Evolutionary conservation across 2,113 vertebrate species (phyloP).

Genomic region (Nannobrachium achirus): DNA sequence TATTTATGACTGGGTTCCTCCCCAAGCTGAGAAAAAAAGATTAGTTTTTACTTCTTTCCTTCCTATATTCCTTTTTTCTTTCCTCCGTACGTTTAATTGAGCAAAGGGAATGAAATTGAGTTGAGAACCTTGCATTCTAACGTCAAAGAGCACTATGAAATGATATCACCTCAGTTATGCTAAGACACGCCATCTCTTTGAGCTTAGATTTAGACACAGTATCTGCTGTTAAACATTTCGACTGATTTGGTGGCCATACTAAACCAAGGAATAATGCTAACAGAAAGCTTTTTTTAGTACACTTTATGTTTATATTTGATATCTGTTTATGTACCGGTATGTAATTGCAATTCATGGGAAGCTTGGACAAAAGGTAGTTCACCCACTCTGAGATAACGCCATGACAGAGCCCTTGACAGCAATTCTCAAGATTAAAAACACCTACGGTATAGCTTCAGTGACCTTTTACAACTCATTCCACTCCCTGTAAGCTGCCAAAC

Average conservation of each 20-base stretch:
- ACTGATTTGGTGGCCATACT: background rate
- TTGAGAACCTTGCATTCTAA: conserved; percentile 62
- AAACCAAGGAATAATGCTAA: background rate
- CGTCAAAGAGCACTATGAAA: conserved; percentile 42
- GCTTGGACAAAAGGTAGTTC: too few relatives aligned
- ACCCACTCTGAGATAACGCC: too few relatives aligned
- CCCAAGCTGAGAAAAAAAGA: conserved; percentile 46
- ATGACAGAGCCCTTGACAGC: too few relatives aligned
- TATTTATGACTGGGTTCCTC: conserved; percentile 62
- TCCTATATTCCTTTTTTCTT: conserved; percentile 38
- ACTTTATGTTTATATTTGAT: too few relatives aligned
- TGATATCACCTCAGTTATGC: conserved; percentile 46
- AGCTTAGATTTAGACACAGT: too few relatives aligned
- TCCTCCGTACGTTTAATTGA: conserved; percentile 56
- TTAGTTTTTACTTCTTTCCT: conserved; percentile 8
- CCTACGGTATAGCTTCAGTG: too few relatives aligned
- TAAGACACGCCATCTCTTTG: conserved; percentile 7
- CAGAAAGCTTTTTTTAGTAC: too few relatives aligned
- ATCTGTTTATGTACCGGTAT: too few relatives aligned
- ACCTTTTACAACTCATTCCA: background rate
- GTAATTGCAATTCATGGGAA: too few relatives aligned
- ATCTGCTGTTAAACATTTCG: conserved; percentile 2
- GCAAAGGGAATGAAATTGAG: conserved; percentile 62
- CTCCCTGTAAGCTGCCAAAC: background rate
- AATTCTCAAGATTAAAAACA: too few relatives aligned